Base-by-base conservation (phyloP, 2,113 vertebrate genomes). In the Elgaria multicarinata region DNA sequence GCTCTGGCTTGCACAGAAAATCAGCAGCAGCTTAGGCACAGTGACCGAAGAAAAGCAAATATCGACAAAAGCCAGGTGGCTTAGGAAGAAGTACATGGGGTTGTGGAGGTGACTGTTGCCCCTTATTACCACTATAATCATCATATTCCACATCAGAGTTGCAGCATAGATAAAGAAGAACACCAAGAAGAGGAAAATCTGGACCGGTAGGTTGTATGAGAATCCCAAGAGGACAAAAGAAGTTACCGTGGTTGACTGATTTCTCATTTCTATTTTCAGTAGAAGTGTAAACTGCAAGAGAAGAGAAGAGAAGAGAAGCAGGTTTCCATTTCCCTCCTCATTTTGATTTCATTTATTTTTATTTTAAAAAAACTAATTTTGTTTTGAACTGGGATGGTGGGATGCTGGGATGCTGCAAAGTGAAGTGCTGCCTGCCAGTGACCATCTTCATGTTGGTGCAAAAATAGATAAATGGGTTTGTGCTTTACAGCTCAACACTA, bases 71-170 rank as follows among this genome's bases (percentile, higher is more conserved):
- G 66, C 6, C 31, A 93, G 53, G 26, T 92, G 84, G 10, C 58
- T 33, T 0, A 90, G 86, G 7, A 91, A 86, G 7, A 93, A 91
- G 20, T 90, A 90, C 88, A 93, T 90, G 24, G 90, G 88, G 24
- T 42, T 90, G 26, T 82, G 50, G 33, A 91, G 86, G 42, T 88
- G 42, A 42, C 7, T 58, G 14, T 79, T 78, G 28, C 67, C 33
- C 10, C 16, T 62, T 74, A 91, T 83, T 10, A 86, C 74, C 20
- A 87, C 31, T 2, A 91, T 39, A 64, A 93, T 91, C 22, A 88
- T 39, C 2, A 82, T 33, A 75, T 93, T 93, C 77, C 90, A 90
- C 9, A 36, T 16, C 14, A 91, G 6, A 1, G 90, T 90, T 46
- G 88, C 26, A 14, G 81, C 36, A 86, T 88, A 93, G 10, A 91